A percentile compares a stretch with the other conserved stretches of the same genome.
phyloP scores from a whole-genome alignment of 1,140 invertebrate species.

The Coptotermes formosanus region DNA sequence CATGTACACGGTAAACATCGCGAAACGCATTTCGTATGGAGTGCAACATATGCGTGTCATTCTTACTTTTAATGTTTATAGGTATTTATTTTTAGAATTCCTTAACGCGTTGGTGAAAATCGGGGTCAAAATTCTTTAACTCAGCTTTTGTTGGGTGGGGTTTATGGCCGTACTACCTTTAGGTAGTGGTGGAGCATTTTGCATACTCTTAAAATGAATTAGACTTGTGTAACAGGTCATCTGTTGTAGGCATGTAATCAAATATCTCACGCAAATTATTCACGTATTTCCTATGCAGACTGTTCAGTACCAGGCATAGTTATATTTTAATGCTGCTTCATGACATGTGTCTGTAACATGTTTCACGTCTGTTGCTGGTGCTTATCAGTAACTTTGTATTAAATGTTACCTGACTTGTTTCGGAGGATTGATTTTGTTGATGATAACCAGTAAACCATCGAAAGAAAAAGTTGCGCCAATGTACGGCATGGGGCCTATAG shows the following conservation, averaged over 20 bases:
- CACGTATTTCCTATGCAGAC: background rate
- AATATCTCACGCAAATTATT: background rate
- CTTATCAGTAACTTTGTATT: too few species aligned
- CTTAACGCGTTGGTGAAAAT: too few species aligned
- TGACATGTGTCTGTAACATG: background rate
- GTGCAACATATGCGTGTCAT: too few species aligned
- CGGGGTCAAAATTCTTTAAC: background rate
- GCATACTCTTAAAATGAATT: background rate
- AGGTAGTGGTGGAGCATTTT: background rate
- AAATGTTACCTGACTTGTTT: too few species aligned
- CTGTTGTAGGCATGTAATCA: background rate
- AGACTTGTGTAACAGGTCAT: background rate
- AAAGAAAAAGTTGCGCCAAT: too few species aligned
- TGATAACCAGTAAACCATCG: too few species aligned
- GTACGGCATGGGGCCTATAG: too few species aligned
- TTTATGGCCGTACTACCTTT: background rate
- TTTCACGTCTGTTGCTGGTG: background rate
- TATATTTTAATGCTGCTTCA: background rate
- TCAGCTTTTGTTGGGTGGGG: background rate
- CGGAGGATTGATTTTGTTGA: too few species aligned
- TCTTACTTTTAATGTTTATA: background rate
- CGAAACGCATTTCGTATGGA: too few species aligned
- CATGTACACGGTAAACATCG: too few species aligned
- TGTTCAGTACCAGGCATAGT: background rate
- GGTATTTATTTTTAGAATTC: background rate